Evolutionary conservation across 2,888 invertebrate genomes (phyloP).

Genomic region (Notodonta ziczac): DNA sequence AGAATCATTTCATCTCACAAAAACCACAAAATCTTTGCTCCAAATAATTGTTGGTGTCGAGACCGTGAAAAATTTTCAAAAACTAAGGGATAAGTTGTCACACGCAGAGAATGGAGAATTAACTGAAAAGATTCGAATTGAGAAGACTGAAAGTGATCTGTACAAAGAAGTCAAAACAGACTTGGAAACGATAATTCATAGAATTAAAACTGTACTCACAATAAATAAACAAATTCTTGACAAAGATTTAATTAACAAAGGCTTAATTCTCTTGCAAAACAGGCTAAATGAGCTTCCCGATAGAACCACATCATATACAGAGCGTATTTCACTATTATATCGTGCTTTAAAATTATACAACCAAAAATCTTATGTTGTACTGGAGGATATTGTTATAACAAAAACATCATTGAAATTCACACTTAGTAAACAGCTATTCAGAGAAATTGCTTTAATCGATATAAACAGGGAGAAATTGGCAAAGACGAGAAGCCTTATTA

Average conservation of each 20-base stretch:
- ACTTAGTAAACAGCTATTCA: conserved; percentile 4
- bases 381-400: neutral
- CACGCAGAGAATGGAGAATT: conserved; percentile 4
- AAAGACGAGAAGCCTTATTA: neutral
- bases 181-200: neutral
- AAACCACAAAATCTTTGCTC: conserved; percentile 13
- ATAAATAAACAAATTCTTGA: conserved; percentile 14
- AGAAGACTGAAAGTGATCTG: neutral
- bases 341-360: neutral
- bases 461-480: neutral
- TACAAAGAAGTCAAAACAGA: conserved; percentile 5
- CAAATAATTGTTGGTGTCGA: conserved; percentile 10
- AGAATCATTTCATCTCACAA: conserved; percentile 10
- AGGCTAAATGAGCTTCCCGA: conserved; percentile 5
- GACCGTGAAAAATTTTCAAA: conserved; percentile 3
- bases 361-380: neutral
- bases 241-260: conserved; percentile 17
- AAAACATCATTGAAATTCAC: neutral
- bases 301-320: neutral
- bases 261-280: conserved; percentile 6
- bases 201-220: conserved; percentile 6
- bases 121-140: conserved; percentile 6
- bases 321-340: neutral
- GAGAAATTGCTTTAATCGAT: conserved; percentile 10
- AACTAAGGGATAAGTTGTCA: conserved; percentile 14